A percentile compares a stretch with the other conserved stretches of the same genome.
These are phyloP conservation scores for Oxytorus armatus DNA, from an alignment of 2,888 invertebrate species.

Conservation along the genomic window DNA sequence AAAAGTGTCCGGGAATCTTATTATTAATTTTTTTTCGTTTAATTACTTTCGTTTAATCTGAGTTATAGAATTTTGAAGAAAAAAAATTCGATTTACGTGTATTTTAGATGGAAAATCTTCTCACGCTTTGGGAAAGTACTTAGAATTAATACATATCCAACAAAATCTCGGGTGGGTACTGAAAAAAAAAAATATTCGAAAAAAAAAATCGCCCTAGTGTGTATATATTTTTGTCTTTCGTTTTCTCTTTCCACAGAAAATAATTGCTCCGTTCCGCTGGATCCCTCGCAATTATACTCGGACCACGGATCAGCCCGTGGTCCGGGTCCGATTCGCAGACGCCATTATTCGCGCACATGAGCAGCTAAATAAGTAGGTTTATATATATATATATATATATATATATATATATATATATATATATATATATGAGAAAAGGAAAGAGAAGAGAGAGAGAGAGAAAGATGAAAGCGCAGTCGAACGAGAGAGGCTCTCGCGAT, in stretches of 20 bases:
- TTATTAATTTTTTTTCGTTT: too few species aligned
- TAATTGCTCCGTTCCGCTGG: conserved; percentile 70
- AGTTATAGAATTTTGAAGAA: too few species aligned
- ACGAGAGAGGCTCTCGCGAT: conserved; percentile 56
- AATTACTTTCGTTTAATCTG: too few species aligned
- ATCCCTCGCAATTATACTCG: conserved; percentile 69
- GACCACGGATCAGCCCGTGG: conserved; percentile 64
- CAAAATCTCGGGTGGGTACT: too few species aligned
- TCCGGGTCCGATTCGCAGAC: conserved; percentile 32
- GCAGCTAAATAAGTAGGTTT: not conserved
- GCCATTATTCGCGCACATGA: conserved; percentile 40
- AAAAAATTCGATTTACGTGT: too few species aligned
- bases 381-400: conserved; percentile 8
- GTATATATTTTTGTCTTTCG: too few species aligned
- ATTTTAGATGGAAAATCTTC: too few species aligned
- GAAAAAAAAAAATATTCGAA: too few species aligned
- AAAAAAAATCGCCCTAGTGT: too few species aligned
- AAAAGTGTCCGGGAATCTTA: too few species aligned
- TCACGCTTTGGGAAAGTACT: too few species aligned
- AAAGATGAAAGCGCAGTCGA: conserved; percentile 48
- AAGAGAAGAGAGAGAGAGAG: conserved; percentile 10
- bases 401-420: not conserved
- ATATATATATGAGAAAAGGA: not conserved
- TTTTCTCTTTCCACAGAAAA: conserved; percentile 59
- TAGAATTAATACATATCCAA: too few species aligned